Base-by-base conservation (phyloP, 2,113 vertebrate species). In the Mesembrinibis cayennensis region DNA sequence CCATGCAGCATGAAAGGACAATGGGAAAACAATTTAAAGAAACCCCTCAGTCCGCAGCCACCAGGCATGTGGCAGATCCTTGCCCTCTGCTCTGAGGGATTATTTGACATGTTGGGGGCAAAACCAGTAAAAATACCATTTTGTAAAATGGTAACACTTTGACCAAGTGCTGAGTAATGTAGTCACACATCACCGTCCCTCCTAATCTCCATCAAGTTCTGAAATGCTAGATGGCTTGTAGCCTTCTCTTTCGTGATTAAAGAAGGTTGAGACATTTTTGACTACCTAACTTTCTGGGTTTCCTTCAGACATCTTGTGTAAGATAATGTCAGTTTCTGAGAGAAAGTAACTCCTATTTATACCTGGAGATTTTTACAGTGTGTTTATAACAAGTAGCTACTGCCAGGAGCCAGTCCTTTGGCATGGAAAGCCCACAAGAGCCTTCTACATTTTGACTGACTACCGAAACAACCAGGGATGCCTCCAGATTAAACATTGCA, bases 401-500 rank as follows among this genome's bases (percentile, higher is more conserved):
- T 82, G 83, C 70, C 20, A 95, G 45, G 27, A 93, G 47, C 11
- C 80, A 91, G 21, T 94, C 45, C 4, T 94, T 93, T 87, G 78
- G n/a, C 55, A 92, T 30, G 32, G 62, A 90, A 85, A 96, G 50
- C 13, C 89, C 65, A 18, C 52, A 65, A 19, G 70, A 95, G 22
- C 77, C 74, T 55, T 89, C 79, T 67, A 71, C 34, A 34, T 95
- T 92, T 50, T 92, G 58, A 23, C 56, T 72, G n/a, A 92, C 62
- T 23, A 89, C 73, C 1, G 11, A 66, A 80, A 87, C 59, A 80
- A 74, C 34, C 10, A 94, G 86, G 9, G 86, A 36, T 52, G 65
- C 50, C 72, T 97, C 83, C n/a, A 88, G 73, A 82, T 92, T 97
- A 87, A 97, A 90, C 45, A 95, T 5, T 59, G 63, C 78, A 61